Conservation (phyloP, 1,140 invertebrate genomes). For the Aphidius ervi region DNA sequence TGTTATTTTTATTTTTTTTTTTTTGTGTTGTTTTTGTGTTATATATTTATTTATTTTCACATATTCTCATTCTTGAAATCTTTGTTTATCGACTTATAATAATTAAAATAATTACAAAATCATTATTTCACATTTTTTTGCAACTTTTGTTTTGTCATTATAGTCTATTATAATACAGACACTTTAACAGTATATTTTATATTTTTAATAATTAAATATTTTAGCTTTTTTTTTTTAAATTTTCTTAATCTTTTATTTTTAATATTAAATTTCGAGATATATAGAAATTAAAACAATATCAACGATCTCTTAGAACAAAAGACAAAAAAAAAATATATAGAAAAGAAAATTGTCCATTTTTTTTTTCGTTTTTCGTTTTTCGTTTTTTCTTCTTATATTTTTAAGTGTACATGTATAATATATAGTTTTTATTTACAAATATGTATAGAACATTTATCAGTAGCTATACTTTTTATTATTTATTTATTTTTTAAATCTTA, state of each 20-base stretch:
- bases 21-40: conserved; percentile 15
- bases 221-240: too few species aligned
- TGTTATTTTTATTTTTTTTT: conserved; percentile 21
- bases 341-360: conserved; percentile 36
- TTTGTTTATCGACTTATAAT: background rate
- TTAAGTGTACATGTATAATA: too few species aligned
- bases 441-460: conserved; percentile 35
- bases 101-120: conserved; percentile 49
- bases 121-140: conserved; percentile 38
- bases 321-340: conserved; percentile 22
- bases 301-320: conserved; percentile 24
- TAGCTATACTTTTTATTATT: conserved; percentile 24
- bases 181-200: conserved; percentile 30
- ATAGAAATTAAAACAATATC: conserved; percentile 37
- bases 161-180: conserved; percentile 50
- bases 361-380: background rate
- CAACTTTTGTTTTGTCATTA: conserved; percentile 47
- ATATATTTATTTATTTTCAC: conserved; percentile 11
- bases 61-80: too few species aligned
- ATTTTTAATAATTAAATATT: background rate
- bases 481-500: conserved; percentile 30
- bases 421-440: conserved; percentile 42
- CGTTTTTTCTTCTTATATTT: too few species aligned
- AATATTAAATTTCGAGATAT: background rate
- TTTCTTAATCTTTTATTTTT: too few species aligned